phyloP scores from a whole-genome alignment of 2,113 vertebrate genomes.

The Trinectes maculatus region DNA sequence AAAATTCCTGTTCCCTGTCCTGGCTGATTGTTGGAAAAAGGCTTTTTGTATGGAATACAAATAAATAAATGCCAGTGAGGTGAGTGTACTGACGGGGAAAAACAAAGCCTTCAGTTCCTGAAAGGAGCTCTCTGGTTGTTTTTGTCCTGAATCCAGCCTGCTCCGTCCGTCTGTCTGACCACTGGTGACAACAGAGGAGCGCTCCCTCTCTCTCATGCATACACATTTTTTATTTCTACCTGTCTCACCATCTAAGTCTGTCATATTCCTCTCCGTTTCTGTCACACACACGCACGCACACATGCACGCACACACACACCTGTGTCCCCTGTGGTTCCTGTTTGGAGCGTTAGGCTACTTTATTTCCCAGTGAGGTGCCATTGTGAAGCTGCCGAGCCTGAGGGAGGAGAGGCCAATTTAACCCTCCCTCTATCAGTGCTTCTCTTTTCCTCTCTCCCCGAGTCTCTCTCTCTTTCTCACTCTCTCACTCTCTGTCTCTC shows the following conservation, averaged over 20 bases:
- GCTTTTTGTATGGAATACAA: background rate
- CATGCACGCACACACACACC: conserved; percentile 28
- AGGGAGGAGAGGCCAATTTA: conserved; percentile 74
- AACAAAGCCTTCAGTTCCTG: conserved; percentile 3
- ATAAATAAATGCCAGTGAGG: too few species aligned
- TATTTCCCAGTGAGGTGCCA: conserved; percentile 68
- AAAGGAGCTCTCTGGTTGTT: conserved; percentile 28
- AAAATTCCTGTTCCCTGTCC: too few species aligned
- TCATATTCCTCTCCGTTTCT: too few species aligned
- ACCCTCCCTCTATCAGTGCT: conserved; percentile 58
- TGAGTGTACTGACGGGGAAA: too few species aligned
- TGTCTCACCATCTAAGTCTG: too few species aligned
- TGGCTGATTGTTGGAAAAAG: background rate
- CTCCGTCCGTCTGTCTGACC: conserved; percentile 35
- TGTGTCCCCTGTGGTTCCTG: conserved; percentile 64
- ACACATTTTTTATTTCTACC: too few species aligned
- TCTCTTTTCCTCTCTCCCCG: conserved; percentile 9
- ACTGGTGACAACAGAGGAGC: too few species aligned
- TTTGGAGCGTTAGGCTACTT: conserved; percentile 64
- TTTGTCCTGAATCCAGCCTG: conserved; percentile 20
- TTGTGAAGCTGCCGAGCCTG: conserved; percentile 64
- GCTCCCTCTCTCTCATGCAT: conserved; percentile 38
- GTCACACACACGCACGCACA: conserved; percentile 10
- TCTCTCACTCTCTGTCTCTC: conserved; percentile 7
- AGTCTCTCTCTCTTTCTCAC: conserved; percentile 4